A percentile compares a stretch with the other conserved stretches of the same genome.
phyloP scores from a whole-genome alignment of 2,888 invertebrate genomes.

The Girardia tigrina region DNA sequence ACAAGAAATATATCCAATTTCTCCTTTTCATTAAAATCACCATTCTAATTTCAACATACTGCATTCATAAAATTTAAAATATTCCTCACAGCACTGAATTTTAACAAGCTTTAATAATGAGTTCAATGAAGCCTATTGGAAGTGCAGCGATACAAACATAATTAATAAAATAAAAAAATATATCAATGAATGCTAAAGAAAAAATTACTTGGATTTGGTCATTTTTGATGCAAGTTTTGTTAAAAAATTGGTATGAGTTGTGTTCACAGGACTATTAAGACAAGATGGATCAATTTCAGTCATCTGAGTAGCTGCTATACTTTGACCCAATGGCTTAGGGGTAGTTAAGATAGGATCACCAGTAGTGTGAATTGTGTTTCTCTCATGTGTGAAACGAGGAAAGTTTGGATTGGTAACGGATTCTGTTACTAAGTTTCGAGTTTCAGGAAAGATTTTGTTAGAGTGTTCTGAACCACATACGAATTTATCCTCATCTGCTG shows the following conservation, averaged over 20 bases:
- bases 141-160: too few species aligned
- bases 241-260: constrained; percentile 1
- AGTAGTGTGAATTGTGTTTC: constrained; percentile 33
- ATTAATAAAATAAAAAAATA: too few species aligned
- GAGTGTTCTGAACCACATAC: not conserved
- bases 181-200: not conserved
- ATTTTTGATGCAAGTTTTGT: constrained; percentile 2
- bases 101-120: too few species aligned
- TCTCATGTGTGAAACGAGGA: constrained; percentile 27
- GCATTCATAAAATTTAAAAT: too few species aligned
- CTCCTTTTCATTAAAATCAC: too few species aligned
- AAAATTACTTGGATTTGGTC: not conserved
- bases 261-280: not conserved
- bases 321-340: not conserved
- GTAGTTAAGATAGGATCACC: not conserved
- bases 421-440: not conserved
- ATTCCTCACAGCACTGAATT: too few species aligned
- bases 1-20: too few species aligned
- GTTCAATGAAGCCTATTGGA: too few species aligned
- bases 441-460: not conserved
- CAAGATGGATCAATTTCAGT: constrained; percentile 5
- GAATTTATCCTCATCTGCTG: not conserved
- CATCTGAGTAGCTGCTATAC: not conserved
- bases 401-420: constrained; percentile 24
- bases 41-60: too few species aligned